Conservation (phyloP, 2,888 invertebrate species). For the Drosophila rubida region DNA sequence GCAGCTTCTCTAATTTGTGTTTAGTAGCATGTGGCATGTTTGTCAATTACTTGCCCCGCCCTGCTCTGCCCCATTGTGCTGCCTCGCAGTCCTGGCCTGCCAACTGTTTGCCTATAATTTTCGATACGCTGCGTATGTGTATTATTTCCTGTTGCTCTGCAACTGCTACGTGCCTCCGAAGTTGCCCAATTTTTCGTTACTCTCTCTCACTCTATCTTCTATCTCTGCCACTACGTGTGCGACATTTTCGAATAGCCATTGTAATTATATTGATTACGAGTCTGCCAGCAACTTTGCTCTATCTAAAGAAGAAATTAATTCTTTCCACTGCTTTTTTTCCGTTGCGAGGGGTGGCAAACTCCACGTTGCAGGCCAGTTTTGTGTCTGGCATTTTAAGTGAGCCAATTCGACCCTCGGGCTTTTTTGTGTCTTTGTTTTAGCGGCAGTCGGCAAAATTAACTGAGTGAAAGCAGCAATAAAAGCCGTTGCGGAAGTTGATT, state of each 20-base stretch:
- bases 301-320: constrained; percentile 67
- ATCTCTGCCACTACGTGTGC: constrained; percentile 60
- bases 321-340: neutral
- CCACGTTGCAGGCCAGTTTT: constrained; percentile 21
- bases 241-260: constrained; percentile 74
- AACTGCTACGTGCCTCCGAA: constrained; percentile 60
- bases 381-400: constrained; percentile 71
- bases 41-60: constrained; percentile 71
- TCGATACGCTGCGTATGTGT: constrained; percentile 70
- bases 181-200: constrained; percentile 43
- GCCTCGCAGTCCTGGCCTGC: constrained; percentile 10
- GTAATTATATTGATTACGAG: constrained; percentile 77
- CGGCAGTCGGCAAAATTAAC: constrained; percentile 19
- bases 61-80: neutral
- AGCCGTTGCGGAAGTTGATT: constrained; percentile 1
- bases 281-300: constrained; percentile 10
- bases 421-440: constrained; percentile 10
- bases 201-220: neutral
- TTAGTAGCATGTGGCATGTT: constrained; percentile 78
- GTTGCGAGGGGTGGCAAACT: neutral
- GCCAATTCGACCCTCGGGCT: constrained; percentile 6
- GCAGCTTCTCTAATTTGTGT: constrained; percentile 71
- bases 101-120: constrained; percentile 69
- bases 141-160: constrained; percentile 64
- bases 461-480: constrained; percentile 7